Percentiles rank a stretch among this genome's conserved stretches.
Evolutionary conservation across 2,797 vertebrate species (phyloP).

Genomic region (Pogonophryne albipinna): DNA sequence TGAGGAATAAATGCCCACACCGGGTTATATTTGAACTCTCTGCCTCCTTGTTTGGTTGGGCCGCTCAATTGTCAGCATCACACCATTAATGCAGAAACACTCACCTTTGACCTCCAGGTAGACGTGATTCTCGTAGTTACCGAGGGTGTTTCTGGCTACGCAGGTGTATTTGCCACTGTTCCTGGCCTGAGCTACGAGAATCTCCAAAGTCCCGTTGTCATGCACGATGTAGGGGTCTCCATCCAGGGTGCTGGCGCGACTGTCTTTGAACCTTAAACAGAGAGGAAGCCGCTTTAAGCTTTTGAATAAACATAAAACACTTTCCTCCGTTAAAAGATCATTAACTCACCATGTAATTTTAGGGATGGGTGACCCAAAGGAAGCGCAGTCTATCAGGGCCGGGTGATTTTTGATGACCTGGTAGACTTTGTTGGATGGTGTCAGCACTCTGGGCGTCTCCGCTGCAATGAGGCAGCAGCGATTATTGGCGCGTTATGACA

Average conservation of each 20-base stretch:
- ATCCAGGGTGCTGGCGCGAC: slow-evolving; percentile 87
- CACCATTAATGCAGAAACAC: not conserved
- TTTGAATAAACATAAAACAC: slow-evolving; percentile 3
- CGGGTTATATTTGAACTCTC: too few species aligned
- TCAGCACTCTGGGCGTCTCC: slow-evolving; percentile 94
- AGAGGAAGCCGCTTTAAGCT: slow-evolving; percentile 17
- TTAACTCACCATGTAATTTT: slow-evolving; percentile 91
- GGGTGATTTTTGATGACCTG: slow-evolving; percentile 92
- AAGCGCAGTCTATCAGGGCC: slow-evolving; percentile 90
- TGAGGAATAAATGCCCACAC: too few species aligned
- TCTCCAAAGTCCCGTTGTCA: slow-evolving; percentile 93
- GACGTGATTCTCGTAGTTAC: slow-evolving; percentile 91
- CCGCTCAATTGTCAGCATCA: too few species aligned
- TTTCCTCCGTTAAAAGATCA: slow-evolving; percentile 2
- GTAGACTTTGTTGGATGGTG: slow-evolving; percentile 88
- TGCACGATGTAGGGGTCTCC: slow-evolving; percentile 90
- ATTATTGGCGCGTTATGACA: slow-evolving; percentile 49
- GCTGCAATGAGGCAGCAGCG: slow-evolving; percentile 81
- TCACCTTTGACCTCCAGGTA: slow-evolving; percentile 96
- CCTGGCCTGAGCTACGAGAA: slow-evolving; percentile 87
- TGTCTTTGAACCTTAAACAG: slow-evolving; percentile 92
- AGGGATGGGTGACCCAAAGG: slow-evolving; percentile 96
- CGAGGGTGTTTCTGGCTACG: slow-evolving; percentile 90
- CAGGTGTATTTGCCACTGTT: slow-evolving; percentile 93
- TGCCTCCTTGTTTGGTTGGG: too few species aligned